Percentiles rank a stretch among this genome's conserved stretches.
Evolutionary conservation across 2,888 invertebrate species (phyloP).

Genomic region (Griposia aprilina): DNA sequence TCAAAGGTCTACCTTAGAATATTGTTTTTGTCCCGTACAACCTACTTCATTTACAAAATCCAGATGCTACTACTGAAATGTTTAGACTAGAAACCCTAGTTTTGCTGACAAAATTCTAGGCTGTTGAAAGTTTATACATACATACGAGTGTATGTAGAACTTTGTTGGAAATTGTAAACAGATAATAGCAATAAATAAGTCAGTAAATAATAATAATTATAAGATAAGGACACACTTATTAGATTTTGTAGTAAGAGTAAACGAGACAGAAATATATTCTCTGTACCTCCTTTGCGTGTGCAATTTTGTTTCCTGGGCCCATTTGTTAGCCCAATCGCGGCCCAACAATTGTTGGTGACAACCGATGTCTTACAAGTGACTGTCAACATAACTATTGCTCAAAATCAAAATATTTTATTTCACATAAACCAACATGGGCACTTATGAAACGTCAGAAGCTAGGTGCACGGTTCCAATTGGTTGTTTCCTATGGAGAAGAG

Average conservation of each 20-base stretch:
- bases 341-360: not conserved
- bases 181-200: not conserved
- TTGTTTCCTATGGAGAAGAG: too few species aligned
- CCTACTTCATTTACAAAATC: conserved; percentile 48
- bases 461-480: too few species aligned
- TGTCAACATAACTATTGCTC: too few species aligned
- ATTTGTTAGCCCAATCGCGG: too few species aligned
- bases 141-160: not conserved
- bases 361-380: not conserved
- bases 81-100: conserved; percentile 33
- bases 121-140: conserved; percentile 15
- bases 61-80: conserved; percentile 45
- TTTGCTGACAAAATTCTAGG: conserved; percentile 8
- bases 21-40: conserved; percentile 15
- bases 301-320: not conserved
- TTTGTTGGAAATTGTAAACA: conserved; percentile 7
- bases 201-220: not conserved
- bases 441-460: too few species aligned
- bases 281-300: not conserved
- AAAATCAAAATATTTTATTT: too few species aligned
- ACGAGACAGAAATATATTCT: not conserved
- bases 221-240: not conserved
- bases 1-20: conserved; percentile 14
- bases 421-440: too few species aligned
- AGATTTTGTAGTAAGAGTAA: not conserved